Evolutionary conservation across 2,888 invertebrate species (phyloP), one percentile per base, ranked within the genome.

Genomic region (Spialia ferax): DNA sequence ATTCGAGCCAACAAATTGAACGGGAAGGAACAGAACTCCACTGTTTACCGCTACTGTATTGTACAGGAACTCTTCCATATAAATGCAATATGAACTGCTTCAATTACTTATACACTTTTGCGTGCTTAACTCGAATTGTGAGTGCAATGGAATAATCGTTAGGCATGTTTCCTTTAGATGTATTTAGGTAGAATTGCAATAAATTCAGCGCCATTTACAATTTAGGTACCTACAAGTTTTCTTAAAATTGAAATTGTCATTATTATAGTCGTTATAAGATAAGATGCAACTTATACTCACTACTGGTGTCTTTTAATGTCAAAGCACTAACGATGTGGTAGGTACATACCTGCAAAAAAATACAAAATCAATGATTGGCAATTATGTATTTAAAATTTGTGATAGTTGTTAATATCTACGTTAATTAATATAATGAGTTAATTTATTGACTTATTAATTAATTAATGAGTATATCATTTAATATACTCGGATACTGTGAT

Each of bases 321-420:
- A 38, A 22, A 35, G 18, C 22, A 15, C 13, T 8, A 7, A 1
- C n/a, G 35, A 20, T 1, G 38, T 38, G 22, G 61, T 22, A 57
- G 22, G 61, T 22, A 50, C 61, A 88, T 89, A 91, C 91, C 89
- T 89, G 81, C 11, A 79, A 89, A 62, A 23, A 52, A 5, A 38
- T 32, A 23, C 8, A 38, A 62, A 15, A 38, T 62, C 3, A 38
- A 23, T 15, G 18, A 42, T 15, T 22, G 20, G 26, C 26, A 26
- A 5, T 26, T 26, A 5, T 26, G 4, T 26, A 26, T 26, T 26
- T 26, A 26, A n/a, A n/a, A n/a, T n/a, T n/a, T n/a, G n/a, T n/a
- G n/a, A n/a, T n/a, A n/a, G n/a, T n/a, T n/a, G n/a, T n/a, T n/a
- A n/a, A n/a, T n/a, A n/a, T n/a, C n/a, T n/a, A n/a, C n/a, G n/a